phyloP scores from a whole-genome alignment of 2,797 vertebrate species.

The Gobio occitaniae region DNA sequence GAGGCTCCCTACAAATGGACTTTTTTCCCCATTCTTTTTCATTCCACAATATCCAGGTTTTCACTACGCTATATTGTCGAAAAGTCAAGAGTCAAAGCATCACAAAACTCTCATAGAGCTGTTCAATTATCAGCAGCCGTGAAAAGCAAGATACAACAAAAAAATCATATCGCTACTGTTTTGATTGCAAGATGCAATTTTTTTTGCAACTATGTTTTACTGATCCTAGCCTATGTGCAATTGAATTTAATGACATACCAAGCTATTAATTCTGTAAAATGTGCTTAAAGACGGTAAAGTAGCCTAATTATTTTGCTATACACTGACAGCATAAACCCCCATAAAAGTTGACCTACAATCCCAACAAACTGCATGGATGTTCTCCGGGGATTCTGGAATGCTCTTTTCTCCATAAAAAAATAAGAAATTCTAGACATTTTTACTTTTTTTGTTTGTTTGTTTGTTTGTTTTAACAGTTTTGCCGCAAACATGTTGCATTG shows the following conservation, averaged over 20 bases:
- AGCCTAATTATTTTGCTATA: neutral
- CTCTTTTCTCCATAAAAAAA: neutral
- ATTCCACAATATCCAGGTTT: neutral
- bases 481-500: neutral
- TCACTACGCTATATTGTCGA: neutral
- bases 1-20: neutral
- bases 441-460: too few relatives aligned
- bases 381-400: neutral
- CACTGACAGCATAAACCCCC: neutral
- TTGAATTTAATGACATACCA: neutral
- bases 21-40: neutral
- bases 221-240: neutral
- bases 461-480: neutral
- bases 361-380: neutral
- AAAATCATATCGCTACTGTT: conserved; percentile 46
- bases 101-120: neutral
- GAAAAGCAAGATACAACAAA: conserved; percentile 1
- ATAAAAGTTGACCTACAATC: neutral
- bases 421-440: neutral
- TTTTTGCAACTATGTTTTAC: neutral
- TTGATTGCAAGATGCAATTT: neutral
- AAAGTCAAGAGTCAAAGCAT: conserved; percentile 3
- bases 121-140: neutral
- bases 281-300: neutral
- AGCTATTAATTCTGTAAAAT: neutral